Evolutionary conservation across 2,113 vertebrate species (phyloP).

Genomic region (Tauraco erythrolophus): DNA sequence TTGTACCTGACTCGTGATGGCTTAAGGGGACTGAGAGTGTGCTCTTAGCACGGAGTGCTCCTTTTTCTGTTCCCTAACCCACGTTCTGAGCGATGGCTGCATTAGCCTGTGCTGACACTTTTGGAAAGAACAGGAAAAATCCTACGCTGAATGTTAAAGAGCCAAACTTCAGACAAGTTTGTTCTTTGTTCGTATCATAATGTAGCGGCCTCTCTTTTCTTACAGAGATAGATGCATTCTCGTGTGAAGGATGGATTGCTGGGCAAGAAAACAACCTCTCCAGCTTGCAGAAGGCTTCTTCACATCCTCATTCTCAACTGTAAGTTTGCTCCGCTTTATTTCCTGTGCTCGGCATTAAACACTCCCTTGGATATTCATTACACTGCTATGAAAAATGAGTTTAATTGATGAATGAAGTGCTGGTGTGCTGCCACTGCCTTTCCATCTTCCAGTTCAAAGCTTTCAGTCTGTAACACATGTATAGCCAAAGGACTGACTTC

Average conservation of each 20-base stretch:
- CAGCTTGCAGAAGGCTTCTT: background rate
- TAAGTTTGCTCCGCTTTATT: background rate
- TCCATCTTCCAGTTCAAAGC: background rate
- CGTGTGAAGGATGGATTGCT: background rate
- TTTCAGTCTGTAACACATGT: background rate
- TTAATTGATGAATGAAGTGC: slow-evolving; percentile 43
- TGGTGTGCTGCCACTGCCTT: slow-evolving; percentile 12
- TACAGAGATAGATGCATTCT: background rate
- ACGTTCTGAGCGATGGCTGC: fast-evolving
- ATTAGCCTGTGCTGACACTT: background rate
- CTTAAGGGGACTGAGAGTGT: background rate
- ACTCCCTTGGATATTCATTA: slow-evolving; percentile 11
- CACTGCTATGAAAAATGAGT: background rate
- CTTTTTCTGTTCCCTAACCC: background rate
- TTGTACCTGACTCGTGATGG: background rate
- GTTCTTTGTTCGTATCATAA: background rate
- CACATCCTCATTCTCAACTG: background rate
- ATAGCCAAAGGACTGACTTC: background rate
- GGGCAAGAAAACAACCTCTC: background rate
- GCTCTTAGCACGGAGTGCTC: fast-evolving
- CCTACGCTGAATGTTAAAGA: background rate
- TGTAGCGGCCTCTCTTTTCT: fast-evolving
- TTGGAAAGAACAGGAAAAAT: background rate
- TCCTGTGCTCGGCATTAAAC: background rate
- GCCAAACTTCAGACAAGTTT: background rate